phyloP scores from a whole-genome alignment of 2,888 invertebrate genomes.

The Drosophila tripunctata region DNA sequence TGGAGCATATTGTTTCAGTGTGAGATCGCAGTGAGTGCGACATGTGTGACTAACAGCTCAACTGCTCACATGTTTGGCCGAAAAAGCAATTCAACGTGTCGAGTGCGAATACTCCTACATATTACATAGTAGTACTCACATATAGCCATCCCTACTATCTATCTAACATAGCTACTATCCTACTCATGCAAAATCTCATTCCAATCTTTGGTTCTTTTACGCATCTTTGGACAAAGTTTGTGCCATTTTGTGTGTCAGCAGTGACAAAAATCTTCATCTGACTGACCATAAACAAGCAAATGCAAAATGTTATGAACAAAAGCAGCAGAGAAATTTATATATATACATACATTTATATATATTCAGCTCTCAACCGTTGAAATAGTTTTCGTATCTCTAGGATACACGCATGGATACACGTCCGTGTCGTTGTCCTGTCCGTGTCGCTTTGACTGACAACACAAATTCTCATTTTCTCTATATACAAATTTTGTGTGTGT shows the following conservation, averaged over 20 bases:
- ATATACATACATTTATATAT: conserved; percentile 3
- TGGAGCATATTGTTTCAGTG: conserved; percentile 47
- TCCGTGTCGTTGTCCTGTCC: conserved; percentile 19
- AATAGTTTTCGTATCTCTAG: conserved; percentile 38
- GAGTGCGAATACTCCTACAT: conserved; percentile 4
- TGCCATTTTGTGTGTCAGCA: conserved; percentile 25
- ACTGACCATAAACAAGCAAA: conserved; percentile 60
- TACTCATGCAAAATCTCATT: background rate
- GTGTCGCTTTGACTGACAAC: conserved; percentile 25
- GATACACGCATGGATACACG: conserved; percentile 56
- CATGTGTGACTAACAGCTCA: conserved; percentile 58
- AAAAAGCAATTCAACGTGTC: conserved; percentile 29
- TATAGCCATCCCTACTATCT: no score
- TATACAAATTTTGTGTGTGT: conserved; percentile 1
- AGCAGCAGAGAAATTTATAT: background rate
- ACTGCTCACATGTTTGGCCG: conserved; percentile 44
- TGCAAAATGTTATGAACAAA: conserved; percentile 45
- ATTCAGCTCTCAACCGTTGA: conserved; percentile 20
- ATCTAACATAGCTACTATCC: no score
- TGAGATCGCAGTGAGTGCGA: conserved; percentile 42
- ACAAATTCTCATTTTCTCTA: conserved; percentile 13
- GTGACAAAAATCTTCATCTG: conserved; percentile 43
- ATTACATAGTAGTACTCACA: background rate
- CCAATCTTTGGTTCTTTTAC: conserved; percentile 19
- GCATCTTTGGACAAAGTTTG: conserved; percentile 29